These are phyloP conservation scores for Sminthopsis crassicaudata DNA, from an alignment of 2,113 vertebrate genomes.

Conservation along the genomic window DNA sequence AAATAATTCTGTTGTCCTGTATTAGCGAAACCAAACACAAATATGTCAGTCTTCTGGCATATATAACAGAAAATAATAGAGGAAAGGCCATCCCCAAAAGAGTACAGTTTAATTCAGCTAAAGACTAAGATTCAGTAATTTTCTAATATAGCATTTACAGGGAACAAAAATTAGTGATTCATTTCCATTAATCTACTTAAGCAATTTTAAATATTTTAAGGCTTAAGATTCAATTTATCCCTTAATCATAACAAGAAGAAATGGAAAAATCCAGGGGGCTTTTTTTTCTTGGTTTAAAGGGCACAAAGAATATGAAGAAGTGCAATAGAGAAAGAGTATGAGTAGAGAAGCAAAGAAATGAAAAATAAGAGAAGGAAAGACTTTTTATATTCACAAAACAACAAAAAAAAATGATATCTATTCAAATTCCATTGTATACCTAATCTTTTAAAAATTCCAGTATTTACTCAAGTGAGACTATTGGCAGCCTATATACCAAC, in stretches of 20 bases:
- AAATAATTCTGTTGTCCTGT: constrained; percentile 53
- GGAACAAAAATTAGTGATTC: background rate
- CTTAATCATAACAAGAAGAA: constrained; percentile 10
- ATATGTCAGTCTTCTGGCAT: background rate
- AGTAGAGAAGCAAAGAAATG: background rate
- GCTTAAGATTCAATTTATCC: constrained; percentile 5
- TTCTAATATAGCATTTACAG: constrained; percentile 55
- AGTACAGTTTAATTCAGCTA: constrained; percentile 1
- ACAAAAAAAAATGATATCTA: background rate
- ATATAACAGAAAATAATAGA: constrained; percentile 40
- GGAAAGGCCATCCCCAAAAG: constrained; percentile 32
- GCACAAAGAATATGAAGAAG: background rate
- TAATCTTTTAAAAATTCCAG: background rate
- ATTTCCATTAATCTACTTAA: constrained; percentile 26
- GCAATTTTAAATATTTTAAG: constrained; percentile 19
- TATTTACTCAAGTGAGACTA: background rate
- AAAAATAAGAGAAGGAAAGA: background rate
- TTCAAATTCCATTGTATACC: background rate
- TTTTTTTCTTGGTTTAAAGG: background rate
- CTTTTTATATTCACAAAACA: background rate
- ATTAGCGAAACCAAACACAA: constrained; percentile 53
- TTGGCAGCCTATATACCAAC: background rate
- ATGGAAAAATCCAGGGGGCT: background rate
- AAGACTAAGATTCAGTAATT: constrained; percentile 51
- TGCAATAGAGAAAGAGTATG: background rate